A percentile compares a stretch with the other conserved stretches of the same genome.
These are phyloP conservation scores for Heliconius hewitsoni DNA, from an alignment of 1,140 invertebrate species.

Conservation along the genomic window DNA sequence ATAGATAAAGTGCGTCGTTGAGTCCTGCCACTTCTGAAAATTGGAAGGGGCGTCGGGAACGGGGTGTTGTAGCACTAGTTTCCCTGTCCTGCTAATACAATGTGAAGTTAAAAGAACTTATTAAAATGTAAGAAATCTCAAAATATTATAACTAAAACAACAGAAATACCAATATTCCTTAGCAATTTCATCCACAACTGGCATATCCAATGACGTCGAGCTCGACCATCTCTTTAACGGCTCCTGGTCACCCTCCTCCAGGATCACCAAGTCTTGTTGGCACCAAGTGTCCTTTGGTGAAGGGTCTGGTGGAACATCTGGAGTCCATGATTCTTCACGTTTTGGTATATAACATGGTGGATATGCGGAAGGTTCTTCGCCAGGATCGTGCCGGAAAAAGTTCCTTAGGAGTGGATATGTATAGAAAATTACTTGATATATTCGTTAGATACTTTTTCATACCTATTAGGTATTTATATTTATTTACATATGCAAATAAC, in stretches of 20 bases:
- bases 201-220: conserved; percentile 52
- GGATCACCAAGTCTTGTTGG: conserved; percentile 50
- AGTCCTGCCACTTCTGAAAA: neutral
- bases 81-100: neutral
- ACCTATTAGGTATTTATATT: too few species aligned
- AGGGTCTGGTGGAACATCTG: conserved; percentile 59
- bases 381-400: conserved; percentile 71
- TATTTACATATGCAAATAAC: too few species aligned
- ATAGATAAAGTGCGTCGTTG: neutral
- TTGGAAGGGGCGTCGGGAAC: neutral
- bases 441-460: too few species aligned
- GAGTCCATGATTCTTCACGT: conserved; percentile 62
- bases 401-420: conserved; percentile 47
- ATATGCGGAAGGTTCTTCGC: conserved; percentile 62
- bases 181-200: conserved; percentile 62
- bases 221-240: conserved; percentile 49
- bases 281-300: conserved; percentile 68
- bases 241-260: conserved; percentile 53
- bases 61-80: neutral
- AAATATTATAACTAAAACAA: neutral
- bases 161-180: conserved; percentile 55
- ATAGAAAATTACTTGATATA: too few species aligned
- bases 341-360: conserved; percentile 65
- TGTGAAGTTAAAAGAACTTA: too few species aligned
- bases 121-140: too few species aligned